phyloP scores from a whole-genome alignment of 2,113 vertebrate genomes.

The Bubalus kerabau region DNA sequence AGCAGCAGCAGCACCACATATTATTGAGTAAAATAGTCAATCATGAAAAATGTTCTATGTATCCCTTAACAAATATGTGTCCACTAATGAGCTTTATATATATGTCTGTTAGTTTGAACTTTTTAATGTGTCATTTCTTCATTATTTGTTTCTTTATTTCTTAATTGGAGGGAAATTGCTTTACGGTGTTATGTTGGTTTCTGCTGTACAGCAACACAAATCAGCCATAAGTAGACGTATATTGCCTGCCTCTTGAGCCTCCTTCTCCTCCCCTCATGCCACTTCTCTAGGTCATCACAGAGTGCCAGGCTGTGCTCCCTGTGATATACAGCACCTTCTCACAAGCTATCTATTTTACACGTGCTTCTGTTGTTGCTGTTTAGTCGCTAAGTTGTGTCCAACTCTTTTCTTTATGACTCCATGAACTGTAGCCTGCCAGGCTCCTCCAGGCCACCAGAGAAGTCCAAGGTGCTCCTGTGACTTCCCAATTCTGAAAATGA shows the following conservation, averaged over 20 bases:
- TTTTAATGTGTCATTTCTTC: not conserved
- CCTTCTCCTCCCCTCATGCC: not conserved
- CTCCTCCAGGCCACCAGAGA: not conserved
- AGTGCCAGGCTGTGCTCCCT: not conserved
- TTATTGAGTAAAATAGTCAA: not conserved
- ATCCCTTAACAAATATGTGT: not conserved
- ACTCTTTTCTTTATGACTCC: not conserved
- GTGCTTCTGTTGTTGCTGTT: not conserved
- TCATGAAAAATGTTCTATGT: not conserved
- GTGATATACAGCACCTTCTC: not conserved
- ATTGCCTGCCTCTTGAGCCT: not conserved
- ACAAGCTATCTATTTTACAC: not conserved
- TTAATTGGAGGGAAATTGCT: not conserved
- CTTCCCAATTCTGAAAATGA: constrained; percentile 6
- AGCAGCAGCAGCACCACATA: not conserved
- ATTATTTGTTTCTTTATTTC: not conserved
- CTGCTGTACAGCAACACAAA: not conserved
- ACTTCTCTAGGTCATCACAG: not conserved
- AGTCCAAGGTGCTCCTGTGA: not conserved
- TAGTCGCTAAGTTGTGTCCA: not conserved
- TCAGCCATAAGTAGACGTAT: not conserved
- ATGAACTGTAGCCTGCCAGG: not conserved
- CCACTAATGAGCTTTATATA: not conserved
- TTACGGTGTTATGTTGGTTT: not conserved
- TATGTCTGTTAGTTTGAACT: not conserved